These are phyloP conservation scores for Pelmatolapia mariae DNA, from an alignment of 2,113 vertebrate species.

Conservation along the genomic window DNA sequence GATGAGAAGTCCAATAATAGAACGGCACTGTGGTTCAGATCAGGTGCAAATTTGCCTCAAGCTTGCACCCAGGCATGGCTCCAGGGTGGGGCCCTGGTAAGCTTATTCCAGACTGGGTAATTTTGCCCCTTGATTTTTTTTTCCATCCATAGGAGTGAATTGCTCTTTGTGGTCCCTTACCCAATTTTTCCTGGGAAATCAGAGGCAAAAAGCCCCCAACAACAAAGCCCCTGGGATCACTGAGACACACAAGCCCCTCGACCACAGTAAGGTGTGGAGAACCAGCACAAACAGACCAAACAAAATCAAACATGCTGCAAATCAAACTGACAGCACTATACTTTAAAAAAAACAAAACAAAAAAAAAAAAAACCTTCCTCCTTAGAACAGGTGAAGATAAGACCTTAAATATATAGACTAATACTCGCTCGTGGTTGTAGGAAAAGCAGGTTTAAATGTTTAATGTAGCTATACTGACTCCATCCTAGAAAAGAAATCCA, in stretches of 20 bases:
- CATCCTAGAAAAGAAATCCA: not conserved
- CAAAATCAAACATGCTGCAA: not conserved
- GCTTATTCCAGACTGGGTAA: rapidly evolving
- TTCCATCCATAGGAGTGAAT: not conserved
- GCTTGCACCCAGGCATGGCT: not conserved
- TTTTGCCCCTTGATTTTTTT: not conserved
- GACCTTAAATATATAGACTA: not conserved
- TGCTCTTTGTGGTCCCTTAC: not conserved
- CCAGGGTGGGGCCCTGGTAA: not conserved
- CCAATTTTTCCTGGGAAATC: not conserved
- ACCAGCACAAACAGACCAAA: not conserved
- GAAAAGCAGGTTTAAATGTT: not conserved
- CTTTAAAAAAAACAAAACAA: not conserved
- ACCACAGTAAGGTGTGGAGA: rapidly evolving
- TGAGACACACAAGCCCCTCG: not conserved
- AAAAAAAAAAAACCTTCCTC: not conserved
- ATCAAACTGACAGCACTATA: not conserved
- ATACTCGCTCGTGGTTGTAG: not conserved
- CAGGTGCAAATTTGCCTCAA: not conserved
- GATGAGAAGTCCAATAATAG: not conserved
- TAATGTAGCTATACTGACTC: not conserved
- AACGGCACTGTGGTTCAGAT: not conserved
- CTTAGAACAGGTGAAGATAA: not conserved
- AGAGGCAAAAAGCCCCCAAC: not conserved
- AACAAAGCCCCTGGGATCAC: not conserved